Base-by-base conservation (phyloP, 2,888 invertebrate species). In the Hedychridium roseum region DNA sequence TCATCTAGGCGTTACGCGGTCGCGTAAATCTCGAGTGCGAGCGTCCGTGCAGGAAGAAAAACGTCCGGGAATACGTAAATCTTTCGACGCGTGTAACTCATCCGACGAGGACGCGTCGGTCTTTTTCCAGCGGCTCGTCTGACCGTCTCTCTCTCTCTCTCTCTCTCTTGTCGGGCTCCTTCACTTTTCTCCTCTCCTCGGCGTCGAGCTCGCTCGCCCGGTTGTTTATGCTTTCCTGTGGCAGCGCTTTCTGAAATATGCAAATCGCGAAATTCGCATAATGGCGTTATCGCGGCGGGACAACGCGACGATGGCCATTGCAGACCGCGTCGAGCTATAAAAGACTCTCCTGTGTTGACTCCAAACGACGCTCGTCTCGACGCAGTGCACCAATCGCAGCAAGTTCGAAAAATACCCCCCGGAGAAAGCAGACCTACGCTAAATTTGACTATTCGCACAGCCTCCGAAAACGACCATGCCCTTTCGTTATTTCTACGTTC, bases 201-300 rank as follows among this genome's bases (percentile, higher is more conserved):
- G 63, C 62, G 60, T 60, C 57, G 52, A 64, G 61, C n/a, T n/a
- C n/a, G n/a, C n/a, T n/a, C n/a, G 57, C 64, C 61, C 69, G 68
- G 74, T 78, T 77, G 75, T 78, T 77, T 77, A 77, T 77, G 77
- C 73, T 77, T 77, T 77, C 77, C 77, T 77, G 76, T 72, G n/a
- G 69, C 67, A 65, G 65, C 72, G 71, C 70, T 77, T 74, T 76
- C 76, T 76, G 74, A 76, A 76, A 76, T 77, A 77, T 77, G 77
- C 77, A 76, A 77, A 77, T 77, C 55, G 74, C 67, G 69, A 73
- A 69, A 73, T 74, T 72, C 75, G 73, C 74, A 76, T 76, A 76
- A 74, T 76, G 70, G 74, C 68, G 74, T 73, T 63, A 63, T 63
- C 72, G 72, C 70, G 68, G 72, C 70, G 65, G 69, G 67, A 69